Base-by-base conservation (phyloP, 2,113 vertebrate species). In the Psittacula cyanocephala region DNA sequence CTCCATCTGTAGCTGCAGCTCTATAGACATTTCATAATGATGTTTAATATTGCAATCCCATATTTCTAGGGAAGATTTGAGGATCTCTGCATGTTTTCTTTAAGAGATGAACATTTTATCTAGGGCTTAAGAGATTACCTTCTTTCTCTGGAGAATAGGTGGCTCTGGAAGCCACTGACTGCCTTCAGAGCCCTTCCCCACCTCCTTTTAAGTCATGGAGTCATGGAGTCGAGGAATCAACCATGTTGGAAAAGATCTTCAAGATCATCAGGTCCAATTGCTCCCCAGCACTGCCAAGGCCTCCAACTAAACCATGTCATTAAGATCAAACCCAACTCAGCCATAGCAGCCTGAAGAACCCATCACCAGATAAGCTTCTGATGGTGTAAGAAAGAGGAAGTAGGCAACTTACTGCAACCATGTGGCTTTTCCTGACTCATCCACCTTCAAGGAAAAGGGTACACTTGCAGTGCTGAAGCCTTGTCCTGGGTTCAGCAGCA, bases 1-100 rank as follows among this genome's bases (percentile, higher is more conserved):
- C 89, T 93, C 88, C 65, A 91, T 44, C 43, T 75, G 86, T 68
- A 85, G 89, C 67, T 74, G 41, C 57, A 64, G 75, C 76, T 91
- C 53, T 52, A 62, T 46, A 94, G 79, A 71, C 79, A 83, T 88
- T 90, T 95, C 72, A 52, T 81, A 91, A 85, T 92, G 79, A 81
- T 69, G 33, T 75, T 63, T 79, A 72, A 74, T 65, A 65, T 60
- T 76, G 55, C 88, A 50, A 52, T 65, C 62, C 60, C 74, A 53
- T 72, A 57, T 87, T 81, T 91, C 84, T 77, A 72, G 46, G 50
- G 81, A 92, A 87, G 94, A 93, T 65, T 88, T 78, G 39, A 67
- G 28, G 59, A 72, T 95, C 80, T 96, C 13, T 5, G 59, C 2
- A 5, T 63, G 62, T 94, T 94, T 46, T 81, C 76, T 88, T 43